A percentile compares a stretch with the other conserved stretches of the same genome.
phyloP scores from a whole-genome alignment of 2,113 vertebrate species.

The Acinonyx jubatus region DNA sequence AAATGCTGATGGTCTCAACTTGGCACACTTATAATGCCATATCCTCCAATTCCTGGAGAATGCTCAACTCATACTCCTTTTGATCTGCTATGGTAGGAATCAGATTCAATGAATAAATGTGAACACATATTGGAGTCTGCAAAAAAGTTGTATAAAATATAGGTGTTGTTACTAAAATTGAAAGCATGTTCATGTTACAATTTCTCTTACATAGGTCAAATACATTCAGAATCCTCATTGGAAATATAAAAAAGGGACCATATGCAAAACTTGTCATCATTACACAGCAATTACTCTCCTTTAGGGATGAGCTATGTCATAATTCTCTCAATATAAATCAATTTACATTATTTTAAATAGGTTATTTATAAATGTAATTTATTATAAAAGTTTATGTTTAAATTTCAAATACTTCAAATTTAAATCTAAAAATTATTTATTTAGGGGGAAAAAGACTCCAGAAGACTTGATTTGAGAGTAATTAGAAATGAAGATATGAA shows the following conservation, averaged over 20 bases:
- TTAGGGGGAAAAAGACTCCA: not conserved
- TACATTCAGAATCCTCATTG: not conserved
- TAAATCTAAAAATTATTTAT: not conserved
- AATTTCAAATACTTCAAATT: constrained; percentile 7
- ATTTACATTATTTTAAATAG: not conserved
- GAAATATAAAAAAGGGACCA: not conserved
- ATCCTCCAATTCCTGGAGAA: not conserved
- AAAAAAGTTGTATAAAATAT: not conserved
- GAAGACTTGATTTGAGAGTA: not conserved
- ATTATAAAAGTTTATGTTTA: not conserved
- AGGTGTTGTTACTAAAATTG: not conserved
- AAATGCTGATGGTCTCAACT: not conserved
- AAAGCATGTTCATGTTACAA: not conserved
- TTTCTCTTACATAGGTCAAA: not conserved
- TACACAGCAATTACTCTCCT: not conserved
- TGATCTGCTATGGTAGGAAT: not conserved
- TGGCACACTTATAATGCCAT: not conserved
- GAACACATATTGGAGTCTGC: not conserved
- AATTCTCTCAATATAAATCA: not conserved
- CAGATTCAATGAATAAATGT: not conserved
- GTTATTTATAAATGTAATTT: not conserved
- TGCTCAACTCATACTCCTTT: not conserved
- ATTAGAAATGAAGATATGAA: not conserved
- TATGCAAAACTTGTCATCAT: not conserved
- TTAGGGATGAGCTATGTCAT: not conserved